Conservation (phyloP, 2,797 vertebrate genomes). For the Columba guinea region DNA sequence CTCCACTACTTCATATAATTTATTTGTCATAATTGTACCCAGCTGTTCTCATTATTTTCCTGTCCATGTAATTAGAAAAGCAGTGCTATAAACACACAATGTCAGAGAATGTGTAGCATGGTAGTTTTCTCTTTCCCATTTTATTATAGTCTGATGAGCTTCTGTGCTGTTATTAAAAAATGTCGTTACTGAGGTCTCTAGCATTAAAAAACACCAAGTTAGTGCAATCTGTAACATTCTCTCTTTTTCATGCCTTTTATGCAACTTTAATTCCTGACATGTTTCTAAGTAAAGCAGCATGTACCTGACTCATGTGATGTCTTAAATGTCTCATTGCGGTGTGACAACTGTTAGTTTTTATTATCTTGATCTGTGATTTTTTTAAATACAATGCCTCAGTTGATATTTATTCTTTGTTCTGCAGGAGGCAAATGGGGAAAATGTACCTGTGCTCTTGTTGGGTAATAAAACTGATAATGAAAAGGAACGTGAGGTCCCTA, state of each 20-base stretch:
- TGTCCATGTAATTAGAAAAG: not conserved
- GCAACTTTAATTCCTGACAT: not conserved
- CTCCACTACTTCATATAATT: not conserved
- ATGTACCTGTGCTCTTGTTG: slow-evolving; percentile 87
- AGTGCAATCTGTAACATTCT: not conserved
- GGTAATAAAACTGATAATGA: slow-evolving; percentile 92
- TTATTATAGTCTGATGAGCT: not conserved
- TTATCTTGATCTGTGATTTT: not conserved
- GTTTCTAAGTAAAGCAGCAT: not conserved
- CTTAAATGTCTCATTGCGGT: not conserved
- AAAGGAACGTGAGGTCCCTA: slow-evolving; percentile 82
- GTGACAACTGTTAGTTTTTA: not conserved
- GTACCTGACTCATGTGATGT: not conserved
- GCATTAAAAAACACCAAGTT: not conserved
- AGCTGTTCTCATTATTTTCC: not conserved
- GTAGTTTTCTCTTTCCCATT: not conserved
- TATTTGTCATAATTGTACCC: not conserved
- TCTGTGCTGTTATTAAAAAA: not conserved
- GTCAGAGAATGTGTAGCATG: not conserved
- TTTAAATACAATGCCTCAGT: not conserved
- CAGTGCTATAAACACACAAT: not conserved
- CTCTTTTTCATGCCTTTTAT: not conserved
- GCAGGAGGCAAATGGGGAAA: slow-evolving; percentile 87
- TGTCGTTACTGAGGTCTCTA: not conserved
- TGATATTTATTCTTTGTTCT: slow-evolving; percentile 10